A percentile compares a stretch with the other conserved stretches of the same genome.
phyloP scores from a whole-genome alignment of 2,113 vertebrate species.

The Apteryx mantelli region DNA sequence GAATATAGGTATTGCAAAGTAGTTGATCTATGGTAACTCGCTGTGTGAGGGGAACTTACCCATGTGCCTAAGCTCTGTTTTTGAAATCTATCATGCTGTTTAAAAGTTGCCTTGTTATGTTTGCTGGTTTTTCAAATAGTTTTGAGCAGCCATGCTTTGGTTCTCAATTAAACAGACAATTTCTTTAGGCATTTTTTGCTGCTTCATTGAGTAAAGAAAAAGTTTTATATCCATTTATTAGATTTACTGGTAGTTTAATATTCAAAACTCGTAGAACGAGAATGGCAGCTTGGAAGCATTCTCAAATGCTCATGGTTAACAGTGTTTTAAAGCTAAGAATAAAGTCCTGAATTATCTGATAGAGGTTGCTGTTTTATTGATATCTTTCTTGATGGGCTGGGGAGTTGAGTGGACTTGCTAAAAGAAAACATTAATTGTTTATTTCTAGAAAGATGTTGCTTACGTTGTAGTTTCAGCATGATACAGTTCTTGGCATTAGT shows the following conservation, averaged over 20 bases:
- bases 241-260: slow-evolving; percentile 23
- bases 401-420: background rate
- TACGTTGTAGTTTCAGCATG: background rate
- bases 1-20: background rate
- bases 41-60: background rate
- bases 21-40: background rate
- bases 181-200: slow-evolving; percentile 42
- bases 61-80: background rate
- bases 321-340: background rate
- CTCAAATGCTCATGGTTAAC: background rate
- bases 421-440: background rate
- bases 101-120: slow-evolving; percentile 13
- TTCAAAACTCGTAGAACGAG: slow-evolving; percentile 39
- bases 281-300: slow-evolving; percentile 30
- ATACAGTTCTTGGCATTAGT: background rate
- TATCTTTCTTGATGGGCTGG: background rate
- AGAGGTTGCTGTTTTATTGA: background rate
- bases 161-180: slow-evolving; percentile 58
- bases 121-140: slow-evolving; percentile 32
- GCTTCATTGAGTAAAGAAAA: slow-evolving; percentile 52
- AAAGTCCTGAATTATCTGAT: slow-evolving; percentile 16
- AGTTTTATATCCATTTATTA: slow-evolving; percentile 28
- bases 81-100: background rate
- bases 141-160: slow-evolving; percentile 47
- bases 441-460: background rate